These are phyloP conservation scores for Pseudachorutes palmiensis DNA, from an alignment of 1,140 invertebrate species.

Conservation along the genomic window DNA sequence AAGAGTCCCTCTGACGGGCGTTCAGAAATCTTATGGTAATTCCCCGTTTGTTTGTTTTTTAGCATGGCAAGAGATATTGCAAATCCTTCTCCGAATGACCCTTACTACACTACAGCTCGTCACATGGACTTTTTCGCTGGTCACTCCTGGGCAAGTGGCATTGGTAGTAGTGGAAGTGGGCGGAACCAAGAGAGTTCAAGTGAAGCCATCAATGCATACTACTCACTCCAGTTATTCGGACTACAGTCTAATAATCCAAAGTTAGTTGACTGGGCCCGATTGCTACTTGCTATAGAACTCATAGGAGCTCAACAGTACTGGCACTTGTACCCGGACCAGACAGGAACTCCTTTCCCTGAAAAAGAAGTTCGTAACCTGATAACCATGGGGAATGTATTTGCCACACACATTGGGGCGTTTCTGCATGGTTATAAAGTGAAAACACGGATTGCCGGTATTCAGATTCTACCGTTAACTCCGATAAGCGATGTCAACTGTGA, in stretches of 20 bases:
- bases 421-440: constrained; percentile 13
- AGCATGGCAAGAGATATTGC: constrained; percentile 17
- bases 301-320: constrained; percentile 14
- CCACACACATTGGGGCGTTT: constrained; percentile 10
- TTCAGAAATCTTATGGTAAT: neutral
- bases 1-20: neutral
- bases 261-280: constrained; percentile 12
- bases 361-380: constrained; percentile 15
- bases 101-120: constrained; percentile 14
- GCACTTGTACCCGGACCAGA: constrained; percentile 20
- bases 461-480: constrained; percentile 31
- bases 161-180: neutral
- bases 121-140: constrained; percentile 23
- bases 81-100: constrained; percentile 19
- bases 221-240: constrained; percentile 13
- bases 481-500: constrained; percentile 29
- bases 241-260: neutral
- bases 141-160: constrained; percentile 21
- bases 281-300: constrained; percentile 19
- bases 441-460: constrained; percentile 32
- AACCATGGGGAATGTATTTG: constrained; percentile 13
- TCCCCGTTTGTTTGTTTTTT: neutral
- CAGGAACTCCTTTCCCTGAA: constrained; percentile 22
- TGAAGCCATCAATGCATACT: constrained; percentile 25
- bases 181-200: constrained; percentile 14